These are phyloP conservation scores for Drosophila sucinea DNA, from an alignment of 1,140 invertebrate species.

Conservation along the genomic window DNA sequence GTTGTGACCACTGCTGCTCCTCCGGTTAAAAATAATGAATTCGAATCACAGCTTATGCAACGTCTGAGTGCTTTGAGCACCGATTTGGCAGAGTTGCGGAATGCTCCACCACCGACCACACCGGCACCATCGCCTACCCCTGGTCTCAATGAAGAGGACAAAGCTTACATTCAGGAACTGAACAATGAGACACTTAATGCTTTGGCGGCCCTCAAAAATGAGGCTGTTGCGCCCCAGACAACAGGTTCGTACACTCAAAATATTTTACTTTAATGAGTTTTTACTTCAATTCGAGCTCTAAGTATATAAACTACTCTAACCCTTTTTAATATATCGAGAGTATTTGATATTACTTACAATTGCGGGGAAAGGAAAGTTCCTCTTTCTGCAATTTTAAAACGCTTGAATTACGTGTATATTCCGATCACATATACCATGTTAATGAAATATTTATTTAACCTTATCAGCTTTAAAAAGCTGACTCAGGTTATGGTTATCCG, in stretches of 20 bases:
- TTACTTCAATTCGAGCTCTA: too few relatives aligned
- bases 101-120: conserved; percentile 27
- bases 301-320: too few relatives aligned
- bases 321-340: too few relatives aligned
- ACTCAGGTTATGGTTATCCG: not conserved
- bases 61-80: conserved; percentile 51
- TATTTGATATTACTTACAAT: too few relatives aligned
- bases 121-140: conserved; percentile 33
- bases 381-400: too few relatives aligned
- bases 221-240: conserved; percentile 50
- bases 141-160: conserved; percentile 63
- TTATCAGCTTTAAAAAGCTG: conserved; percentile 2
- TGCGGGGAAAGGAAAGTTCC: too few relatives aligned
- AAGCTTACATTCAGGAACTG: conserved; percentile 70
- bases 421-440: not conserved
- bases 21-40: conserved; percentile 60
- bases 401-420: too few relatives aligned
- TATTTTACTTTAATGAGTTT: not conserved
- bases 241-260: conserved; percentile 46
- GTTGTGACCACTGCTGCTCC: conserved; percentile 43
- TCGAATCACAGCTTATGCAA: conserved; percentile 62
- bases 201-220: conserved; percentile 60
- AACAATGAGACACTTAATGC: conserved; percentile 76
- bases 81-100: conserved; percentile 48
- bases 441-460: not conserved